Base-by-base conservation (phyloP, 2,888 invertebrate species). In the Suillia variegata region DNA sequence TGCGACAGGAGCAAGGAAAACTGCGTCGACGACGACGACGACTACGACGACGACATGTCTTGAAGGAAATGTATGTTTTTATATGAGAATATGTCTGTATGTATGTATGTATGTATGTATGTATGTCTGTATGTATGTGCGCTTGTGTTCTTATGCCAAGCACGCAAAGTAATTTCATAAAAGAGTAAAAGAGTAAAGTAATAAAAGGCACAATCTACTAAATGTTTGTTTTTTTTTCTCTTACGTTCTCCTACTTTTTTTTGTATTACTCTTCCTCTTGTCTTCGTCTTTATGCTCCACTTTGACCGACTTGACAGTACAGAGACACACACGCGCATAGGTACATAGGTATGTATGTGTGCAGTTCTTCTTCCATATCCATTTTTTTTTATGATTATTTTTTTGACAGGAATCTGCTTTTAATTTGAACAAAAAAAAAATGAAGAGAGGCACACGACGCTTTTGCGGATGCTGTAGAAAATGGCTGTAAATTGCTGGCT, bases 81-180 rank as follows among this genome's bases (percentile, higher is more conserved):
- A n/a, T n/a, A n/a, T n/a, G n/a, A n/a, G n/a, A n/a, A n/a, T n/a
- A n/a, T n/a, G 26, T 10, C 26, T 26, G 26, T 6, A 5, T 26
- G 26, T 26, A 6, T 26, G 6, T 5, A 26, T 26, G n/a, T n/a
- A n/a, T n/a, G n/a, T n/a, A n/a, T 52, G 52, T 34, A 13, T 34
- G 26, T 12, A 17, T 26, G 15, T 45, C 17, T 45, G 24, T 18
- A 12, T 20, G 33, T 56, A 20, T 49, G 17, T 45, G 6, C 22
- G 22, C 26, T 42, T 54, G 20, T 49, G 24, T 54, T 38, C 20
- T 33, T 24, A 65, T 65, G 62, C 65, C 45, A 50, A 42, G 62
- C 65, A 65, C 65, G 65, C 65, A 65, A 63, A 54, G 61, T 58
- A 60, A 65, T 62, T 62, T 45, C 18, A 17, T 20, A 20, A 45